Percentiles rank a stretch among this genome's conserved stretches.
These are phyloP conservation scores for Haliclona indistincta DNA, from an alignment of 37 sponge, comb jelly and placozoan genomes.

Conservation along the genomic window DNA sequence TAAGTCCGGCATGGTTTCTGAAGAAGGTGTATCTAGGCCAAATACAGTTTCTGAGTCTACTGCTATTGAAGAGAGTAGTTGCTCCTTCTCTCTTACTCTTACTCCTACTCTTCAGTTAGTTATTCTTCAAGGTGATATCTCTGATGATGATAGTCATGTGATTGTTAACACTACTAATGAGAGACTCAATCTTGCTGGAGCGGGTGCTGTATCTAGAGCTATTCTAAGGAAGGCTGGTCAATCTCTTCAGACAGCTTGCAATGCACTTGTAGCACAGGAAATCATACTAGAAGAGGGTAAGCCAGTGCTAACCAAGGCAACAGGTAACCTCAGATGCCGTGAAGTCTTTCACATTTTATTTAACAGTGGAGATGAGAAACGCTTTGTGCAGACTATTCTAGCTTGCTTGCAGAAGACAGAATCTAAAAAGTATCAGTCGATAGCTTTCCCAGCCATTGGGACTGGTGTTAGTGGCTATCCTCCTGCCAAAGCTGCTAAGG, in stretches of 20 bases:
- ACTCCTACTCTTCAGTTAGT: conserved; percentile 17
- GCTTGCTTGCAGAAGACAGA: conserved; percentile 41
- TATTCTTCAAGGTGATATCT: conserved; percentile 57
- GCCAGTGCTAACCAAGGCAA: conserved; percentile 34
- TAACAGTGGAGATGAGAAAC: conserved; percentile 8
- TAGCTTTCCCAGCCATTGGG: conserved; percentile 64
- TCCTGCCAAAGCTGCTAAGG: conserved; percentile 33
- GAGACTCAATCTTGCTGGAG: conserved; percentile 16
- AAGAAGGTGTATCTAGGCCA: not conserved
- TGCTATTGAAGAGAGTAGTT: not conserved
- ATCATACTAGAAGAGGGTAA: conserved; percentile 22
- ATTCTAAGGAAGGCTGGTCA: conserved; percentile 55
- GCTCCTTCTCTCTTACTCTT: not conserved
- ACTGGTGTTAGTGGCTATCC: conserved; percentile 35
- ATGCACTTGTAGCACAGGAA: conserved; percentile 1
- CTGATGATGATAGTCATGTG: conserved; percentile 31
- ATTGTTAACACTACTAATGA: conserved; percentile 59
- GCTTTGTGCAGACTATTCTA: conserved; percentile 8
- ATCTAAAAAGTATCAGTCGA: conserved; percentile 13
- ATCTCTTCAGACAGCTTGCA: conserved; percentile 30
- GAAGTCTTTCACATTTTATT: conserved; percentile 47
- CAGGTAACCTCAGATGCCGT: conserved; percentile 50
- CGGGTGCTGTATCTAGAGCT: conserved; percentile 62
- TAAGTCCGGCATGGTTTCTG: not conserved
- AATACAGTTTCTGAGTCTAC: not conserved